Conservation (phyloP, 1,140 invertebrate genomes). For the Chymomyza costata region DNA sequence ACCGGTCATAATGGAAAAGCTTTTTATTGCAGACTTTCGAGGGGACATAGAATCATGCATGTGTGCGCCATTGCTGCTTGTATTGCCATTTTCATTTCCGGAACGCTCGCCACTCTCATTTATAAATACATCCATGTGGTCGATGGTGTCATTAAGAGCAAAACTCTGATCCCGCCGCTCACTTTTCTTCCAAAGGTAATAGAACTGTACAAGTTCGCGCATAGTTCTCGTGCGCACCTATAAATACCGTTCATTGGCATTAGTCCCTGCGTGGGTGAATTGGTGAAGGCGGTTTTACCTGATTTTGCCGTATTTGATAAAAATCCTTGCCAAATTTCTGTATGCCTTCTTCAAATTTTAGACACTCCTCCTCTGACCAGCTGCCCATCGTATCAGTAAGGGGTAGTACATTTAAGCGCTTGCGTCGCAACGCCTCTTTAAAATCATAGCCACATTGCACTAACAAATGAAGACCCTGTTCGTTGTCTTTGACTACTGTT, state of each 20-base stretch:
- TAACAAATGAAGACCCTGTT: slow-evolving; percentile 92
- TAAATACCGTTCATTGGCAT: slow-evolving; percentile 29
- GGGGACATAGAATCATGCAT: no score
- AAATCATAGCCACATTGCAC: slow-evolving; percentile 96
- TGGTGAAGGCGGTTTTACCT: slow-evolving; percentile 78
- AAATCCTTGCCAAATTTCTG: slow-evolving; percentile 97
- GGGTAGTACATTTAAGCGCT: slow-evolving; percentile 86
- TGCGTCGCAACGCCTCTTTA: slow-evolving; percentile 91
- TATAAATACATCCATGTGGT: slow-evolving; percentile 71
- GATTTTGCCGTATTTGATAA: slow-evolving; percentile 94
- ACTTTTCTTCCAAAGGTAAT: slow-evolving; percentile 99
- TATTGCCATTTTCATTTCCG: slow-evolving; percentile 34
- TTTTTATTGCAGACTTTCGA: slow-evolving; percentile 38
- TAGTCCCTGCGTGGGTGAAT: slow-evolving; percentile 66
- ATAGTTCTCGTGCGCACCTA: slow-evolving; percentile 92
- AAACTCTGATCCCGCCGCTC: slow-evolving; percentile 90
- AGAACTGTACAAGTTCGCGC: slow-evolving; percentile 97
- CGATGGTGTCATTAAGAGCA: slow-evolving; percentile 62
- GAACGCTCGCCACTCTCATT: slow-evolving; percentile 47
- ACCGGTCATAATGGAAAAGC: slow-evolving; percentile 62
- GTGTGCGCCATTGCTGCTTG: background rate
- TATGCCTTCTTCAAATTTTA: slow-evolving; percentile 96
- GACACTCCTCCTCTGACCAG: slow-evolving; percentile 98
- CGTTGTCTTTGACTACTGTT: slow-evolving; percentile 88
- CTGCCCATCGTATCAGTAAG: slow-evolving; percentile 86